Percentiles rank a stretch among this genome's conserved stretches.
Evolutionary conservation across 2,888 invertebrate genomes (phyloP).

Genomic region (Boloria selene): DNA sequence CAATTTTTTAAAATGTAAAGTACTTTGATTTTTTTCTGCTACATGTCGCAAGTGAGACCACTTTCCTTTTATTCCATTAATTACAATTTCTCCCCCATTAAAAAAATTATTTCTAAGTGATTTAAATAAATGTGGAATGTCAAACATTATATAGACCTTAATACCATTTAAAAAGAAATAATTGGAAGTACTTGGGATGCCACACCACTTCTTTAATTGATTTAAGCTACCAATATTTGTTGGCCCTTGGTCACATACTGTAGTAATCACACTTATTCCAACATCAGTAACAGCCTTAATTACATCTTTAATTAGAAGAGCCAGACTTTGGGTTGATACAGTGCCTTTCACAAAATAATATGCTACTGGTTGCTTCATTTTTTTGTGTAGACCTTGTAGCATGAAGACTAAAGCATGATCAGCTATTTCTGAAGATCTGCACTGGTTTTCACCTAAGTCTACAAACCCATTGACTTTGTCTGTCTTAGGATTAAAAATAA

Average conservation of each 20-base stretch:
- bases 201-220: background rate
- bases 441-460: too few species aligned
- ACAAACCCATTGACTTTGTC: too few species aligned
- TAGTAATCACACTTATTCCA: background rate
- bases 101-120: constrained; percentile 17
- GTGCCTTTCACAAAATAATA: too few species aligned
- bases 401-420: too few species aligned
- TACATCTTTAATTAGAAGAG: background rate
- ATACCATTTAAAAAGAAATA: constrained; percentile 4
- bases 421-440: too few species aligned
- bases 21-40: constrained; percentile 2
- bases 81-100: constrained; percentile 11
- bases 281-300: background rate
- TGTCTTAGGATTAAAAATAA: too few species aligned
- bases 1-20: constrained; percentile 8
- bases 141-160: constrained; percentile 15
- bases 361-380: too few species aligned
- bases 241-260: background rate
- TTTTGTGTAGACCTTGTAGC: too few species aligned
- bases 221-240: constrained; percentile 3
- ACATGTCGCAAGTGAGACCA: constrained; percentile 12
- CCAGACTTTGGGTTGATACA: background rate
- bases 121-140: constrained; percentile 20
- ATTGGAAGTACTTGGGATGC: background rate
- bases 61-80: constrained; percentile 8